A percentile compares a stretch with the other conserved stretches of the same genome.
phyloP scores from a whole-genome alignment of 2,113 vertebrate genomes.

The Pyxicephalus adspersus region DNA sequence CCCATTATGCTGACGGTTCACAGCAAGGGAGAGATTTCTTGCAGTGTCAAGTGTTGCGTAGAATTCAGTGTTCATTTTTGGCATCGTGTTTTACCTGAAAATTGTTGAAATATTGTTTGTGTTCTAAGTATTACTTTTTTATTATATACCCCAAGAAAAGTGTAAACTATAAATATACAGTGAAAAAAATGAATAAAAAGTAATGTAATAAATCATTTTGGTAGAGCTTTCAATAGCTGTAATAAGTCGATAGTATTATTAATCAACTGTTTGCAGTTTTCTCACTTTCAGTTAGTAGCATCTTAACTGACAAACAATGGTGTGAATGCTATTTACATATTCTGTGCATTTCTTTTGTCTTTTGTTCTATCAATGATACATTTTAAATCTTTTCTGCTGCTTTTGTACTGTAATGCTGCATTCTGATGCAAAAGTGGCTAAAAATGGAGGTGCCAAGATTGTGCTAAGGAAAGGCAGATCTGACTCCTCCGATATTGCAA shows the following conservation, averaged over 20 bases:
- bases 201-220: no score
- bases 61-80: slow-evolving; percentile 41
- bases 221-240: no score
- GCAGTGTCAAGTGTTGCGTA: slow-evolving; percentile 37
- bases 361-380: no score
- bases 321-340: neutral
- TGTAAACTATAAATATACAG: neutral
- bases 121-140: neutral
- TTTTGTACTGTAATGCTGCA: no score
- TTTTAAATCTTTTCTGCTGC: no score
- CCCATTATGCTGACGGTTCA: slow-evolving; percentile 43
- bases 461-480: no score
- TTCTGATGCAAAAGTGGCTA: no score
- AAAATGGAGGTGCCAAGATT: no score
- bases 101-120: slow-evolving; percentile 31
- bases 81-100: slow-evolving; percentile 17
- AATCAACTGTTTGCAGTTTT: slow-evolving; percentile 8
- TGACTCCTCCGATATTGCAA: no score
- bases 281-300: neutral
- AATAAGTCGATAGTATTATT: neutral
- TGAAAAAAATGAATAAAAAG: no score
- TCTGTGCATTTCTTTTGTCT: no score
- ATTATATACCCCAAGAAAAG: neutral
- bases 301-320: neutral
- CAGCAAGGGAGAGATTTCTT: neutral